Evolutionary conservation across 2,113 vertebrate genomes (phyloP).

Genomic region (Ammodytes dubius): DNA sequence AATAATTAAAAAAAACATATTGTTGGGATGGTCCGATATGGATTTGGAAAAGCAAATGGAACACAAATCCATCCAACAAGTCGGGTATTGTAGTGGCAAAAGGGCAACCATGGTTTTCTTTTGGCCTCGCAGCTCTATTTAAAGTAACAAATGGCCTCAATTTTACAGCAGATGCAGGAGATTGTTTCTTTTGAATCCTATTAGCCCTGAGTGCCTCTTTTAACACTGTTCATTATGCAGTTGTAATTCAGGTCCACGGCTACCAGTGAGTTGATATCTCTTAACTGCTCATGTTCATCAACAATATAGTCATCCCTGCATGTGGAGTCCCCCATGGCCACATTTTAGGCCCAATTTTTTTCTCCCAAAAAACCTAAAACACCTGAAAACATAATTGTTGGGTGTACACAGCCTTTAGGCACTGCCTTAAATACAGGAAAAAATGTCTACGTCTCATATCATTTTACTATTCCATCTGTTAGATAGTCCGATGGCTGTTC

Average conservation of each 20-base stretch:
- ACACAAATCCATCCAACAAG: constrained; percentile 11
- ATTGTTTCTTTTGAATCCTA: constrained; percentile 59
- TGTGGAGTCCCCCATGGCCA: neutral
- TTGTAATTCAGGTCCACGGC: constrained; percentile 42
- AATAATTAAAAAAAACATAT: no score
- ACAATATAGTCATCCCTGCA: no score
- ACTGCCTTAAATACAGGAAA: neutral
- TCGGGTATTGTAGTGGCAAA: constrained; percentile 30
- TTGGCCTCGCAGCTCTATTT: constrained; percentile 55
- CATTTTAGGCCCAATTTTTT: neutral
- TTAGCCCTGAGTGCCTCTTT: constrained; percentile 50
- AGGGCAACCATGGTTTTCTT: constrained; percentile 49
- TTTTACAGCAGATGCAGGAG: constrained; percentile 54
- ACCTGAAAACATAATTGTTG: neutral
- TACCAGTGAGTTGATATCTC: constrained; percentile 23
- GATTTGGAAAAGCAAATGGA: neutral
- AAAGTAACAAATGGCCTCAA: constrained; percentile 70
- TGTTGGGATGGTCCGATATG: neutral
- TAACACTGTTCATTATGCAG: constrained; percentile 26
- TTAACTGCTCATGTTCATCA: no score
- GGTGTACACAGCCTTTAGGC: neutral
- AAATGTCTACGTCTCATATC: neutral
- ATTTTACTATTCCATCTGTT: neutral
- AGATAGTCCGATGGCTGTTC: no score
- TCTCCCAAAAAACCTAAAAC: neutral